phyloP scores from a whole-genome alignment of 2,888 invertebrate genomes.

The Agonopterix subpropinquella region DNA sequence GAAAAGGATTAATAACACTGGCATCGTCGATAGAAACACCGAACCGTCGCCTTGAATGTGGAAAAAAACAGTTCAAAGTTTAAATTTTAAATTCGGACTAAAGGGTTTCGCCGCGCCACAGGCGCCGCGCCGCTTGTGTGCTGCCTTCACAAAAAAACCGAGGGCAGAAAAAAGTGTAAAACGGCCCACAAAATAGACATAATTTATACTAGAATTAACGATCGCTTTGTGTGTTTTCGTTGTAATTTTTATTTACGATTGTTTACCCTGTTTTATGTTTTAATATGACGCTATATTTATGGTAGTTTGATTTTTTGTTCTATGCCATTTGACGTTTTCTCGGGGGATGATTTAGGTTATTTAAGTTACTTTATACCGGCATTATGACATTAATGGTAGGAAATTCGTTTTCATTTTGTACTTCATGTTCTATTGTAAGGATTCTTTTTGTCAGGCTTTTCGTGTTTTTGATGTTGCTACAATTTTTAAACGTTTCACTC shows the following conservation, averaged over 20 bases:
- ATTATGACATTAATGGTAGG: too few species aligned
- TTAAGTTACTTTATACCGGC: too few species aligned
- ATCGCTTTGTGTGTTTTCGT: slow-evolving; percentile 62
- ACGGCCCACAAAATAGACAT: slow-evolving; percentile 63
- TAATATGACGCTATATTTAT: slow-evolving; percentile 68
- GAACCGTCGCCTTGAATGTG: slow-evolving; percentile 19
- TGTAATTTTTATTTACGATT: slow-evolving; percentile 74
- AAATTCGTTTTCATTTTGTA: too few species aligned
- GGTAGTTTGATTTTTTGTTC: slow-evolving; percentile 39
- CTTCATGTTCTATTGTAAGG: too few species aligned
- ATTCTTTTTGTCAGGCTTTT: too few species aligned
- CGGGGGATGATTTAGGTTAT: too few species aligned
- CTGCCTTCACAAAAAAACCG: slow-evolving; percentile 52
- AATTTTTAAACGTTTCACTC: too few species aligned
- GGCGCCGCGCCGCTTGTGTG: slow-evolving; percentile 64
- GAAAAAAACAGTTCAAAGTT: slow-evolving; percentile 28
- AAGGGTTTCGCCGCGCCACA: slow-evolving; percentile 61
- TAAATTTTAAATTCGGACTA: slow-evolving; percentile 50
- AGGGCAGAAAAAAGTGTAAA: slow-evolving; percentile 63
- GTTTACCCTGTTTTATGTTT: slow-evolving; percentile 74
- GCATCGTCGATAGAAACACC: slow-evolving; percentile 23
- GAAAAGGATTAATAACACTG: slow-evolving; percentile 59
- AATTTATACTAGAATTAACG: slow-evolving; percentile 68
- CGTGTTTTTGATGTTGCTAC: too few species aligned
- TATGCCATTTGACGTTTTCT: slow-evolving; percentile 28